phyloP scores from a whole-genome alignment of 2,797 vertebrate species.

The Ctenochaetus hawaiiensis region DNA sequence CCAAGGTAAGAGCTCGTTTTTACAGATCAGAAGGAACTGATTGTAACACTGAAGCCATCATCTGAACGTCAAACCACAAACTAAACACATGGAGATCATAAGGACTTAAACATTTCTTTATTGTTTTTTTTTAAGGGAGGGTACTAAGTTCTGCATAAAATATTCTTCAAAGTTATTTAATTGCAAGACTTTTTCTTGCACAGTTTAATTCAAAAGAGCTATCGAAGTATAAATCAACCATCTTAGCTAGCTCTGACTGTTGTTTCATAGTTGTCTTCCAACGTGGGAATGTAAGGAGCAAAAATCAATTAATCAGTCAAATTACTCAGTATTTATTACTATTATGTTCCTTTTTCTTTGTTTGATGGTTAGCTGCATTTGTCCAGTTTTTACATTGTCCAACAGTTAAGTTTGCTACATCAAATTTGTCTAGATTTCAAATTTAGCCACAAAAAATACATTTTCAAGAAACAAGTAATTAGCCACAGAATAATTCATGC shows the following conservation, averaged over 20 bases:
- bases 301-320: background rate
- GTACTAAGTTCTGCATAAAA: background rate
- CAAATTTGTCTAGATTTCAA: too few relatives aligned
- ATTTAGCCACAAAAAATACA: background rate
- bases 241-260: background rate
- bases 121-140: background rate
- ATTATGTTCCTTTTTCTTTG: background rate
- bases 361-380: background rate
- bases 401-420: too few relatives aligned
- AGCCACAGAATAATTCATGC: too few relatives aligned
- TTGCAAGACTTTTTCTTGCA: background rate
- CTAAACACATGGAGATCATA: too few relatives aligned
- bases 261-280: background rate
- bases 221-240: background rate
- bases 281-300: background rate
- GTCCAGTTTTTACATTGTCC: too few relatives aligned
- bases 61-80: too few relatives aligned
- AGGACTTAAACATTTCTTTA: too few relatives aligned
- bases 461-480: background rate
- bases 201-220: background rate
- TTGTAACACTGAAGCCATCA: background rate
- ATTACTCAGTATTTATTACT: background rate
- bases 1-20: slow-evolving; percentile 85
- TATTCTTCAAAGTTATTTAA: background rate
- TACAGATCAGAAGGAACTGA: background rate